These are phyloP conservation scores for Misgurnus anguillicaudatus DNA, from an alignment of 2,113 vertebrate species.

Conservation along the genomic window DNA sequence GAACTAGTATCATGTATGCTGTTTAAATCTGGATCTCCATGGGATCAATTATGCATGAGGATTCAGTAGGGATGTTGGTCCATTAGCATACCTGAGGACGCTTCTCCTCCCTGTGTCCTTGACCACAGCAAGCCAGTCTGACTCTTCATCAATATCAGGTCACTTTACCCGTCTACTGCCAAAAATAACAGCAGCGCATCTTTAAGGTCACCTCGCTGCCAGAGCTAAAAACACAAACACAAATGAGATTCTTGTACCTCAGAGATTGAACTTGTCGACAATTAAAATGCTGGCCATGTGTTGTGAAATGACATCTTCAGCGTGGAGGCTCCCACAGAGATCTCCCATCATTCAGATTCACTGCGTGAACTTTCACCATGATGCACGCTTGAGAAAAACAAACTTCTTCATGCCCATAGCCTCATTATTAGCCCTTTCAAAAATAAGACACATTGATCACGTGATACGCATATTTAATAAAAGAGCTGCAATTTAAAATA, in stretches of 20 bases:
- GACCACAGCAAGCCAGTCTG: slow-evolving; percentile 64
- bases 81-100: slow-evolving; percentile 80
- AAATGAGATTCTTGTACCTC: slow-evolving; percentile 68
- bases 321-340: not conserved
- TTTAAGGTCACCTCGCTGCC: slow-evolving; percentile 51
- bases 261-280: slow-evolving; percentile 58
- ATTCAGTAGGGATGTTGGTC: slow-evolving; percentile 72
- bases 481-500: too few species aligned
- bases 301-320: not conserved
- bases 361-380: slow-evolving; percentile 67
- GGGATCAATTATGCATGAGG: slow-evolving; percentile 77
- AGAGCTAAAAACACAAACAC: slow-evolving; percentile 55
- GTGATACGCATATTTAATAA: too few species aligned
- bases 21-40: slow-evolving; percentile 56
- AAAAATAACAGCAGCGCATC: slow-evolving; percentile 63
- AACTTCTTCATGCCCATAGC: too few species aligned
- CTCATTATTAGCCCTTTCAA: too few species aligned
- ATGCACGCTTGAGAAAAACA: too few species aligned
- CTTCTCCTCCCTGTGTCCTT: slow-evolving; percentile 73
- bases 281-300: slow-evolving; percentile 65
- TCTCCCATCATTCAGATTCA: slow-evolving; percentile 62
- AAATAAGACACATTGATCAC: too few species aligned
- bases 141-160: slow-evolving; percentile 78
- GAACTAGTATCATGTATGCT: slow-evolving; percentile 2
- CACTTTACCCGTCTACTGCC: slow-evolving; percentile 69